Evolutionary conservation across 1,140 invertebrate genomes (phyloP).

Genomic region (Adoxophyes honmai): DNA sequence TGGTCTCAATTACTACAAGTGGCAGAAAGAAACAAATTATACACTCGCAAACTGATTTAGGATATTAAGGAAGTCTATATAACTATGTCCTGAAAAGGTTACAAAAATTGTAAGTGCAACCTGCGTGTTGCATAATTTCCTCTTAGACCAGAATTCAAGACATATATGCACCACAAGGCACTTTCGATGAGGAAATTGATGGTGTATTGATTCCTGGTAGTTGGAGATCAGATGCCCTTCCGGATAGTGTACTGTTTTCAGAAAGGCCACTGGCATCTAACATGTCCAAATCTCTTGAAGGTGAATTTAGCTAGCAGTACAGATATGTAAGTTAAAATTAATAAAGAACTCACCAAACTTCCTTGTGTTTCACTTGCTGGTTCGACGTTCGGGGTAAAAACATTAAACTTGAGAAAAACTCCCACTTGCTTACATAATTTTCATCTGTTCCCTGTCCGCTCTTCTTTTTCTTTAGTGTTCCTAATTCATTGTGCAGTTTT

Average conservation of each 20-base stretch:
- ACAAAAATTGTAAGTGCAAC: neutral
- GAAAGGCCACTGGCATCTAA: conserved; percentile 5
- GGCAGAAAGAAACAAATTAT: too few relatives aligned
- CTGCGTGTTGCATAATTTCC: conserved; percentile 3
- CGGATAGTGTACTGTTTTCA: conserved; percentile 3
- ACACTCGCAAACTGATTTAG: conserved; percentile 22
- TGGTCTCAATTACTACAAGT: too few relatives aligned
- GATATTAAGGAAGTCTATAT: conserved; percentile 7
- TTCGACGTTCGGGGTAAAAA: conserved; percentile 7
- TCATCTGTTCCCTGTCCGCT: conserved; percentile 5
- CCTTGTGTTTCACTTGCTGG: conserved; percentile 8
- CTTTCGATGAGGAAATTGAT: conserved; percentile 10
- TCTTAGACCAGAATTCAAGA: conserved; percentile 1
- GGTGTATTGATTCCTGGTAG: neutral
- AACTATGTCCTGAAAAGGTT: conserved; percentile 8
- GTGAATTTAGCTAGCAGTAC: conserved; percentile 3
- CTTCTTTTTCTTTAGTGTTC: conserved; percentile 17
- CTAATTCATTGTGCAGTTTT: conserved; percentile 17
- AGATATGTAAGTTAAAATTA: conserved; percentile 7
- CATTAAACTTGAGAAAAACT: conserved; percentile 18
- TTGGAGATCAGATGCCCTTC: conserved; percentile 5
- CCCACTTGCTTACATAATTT: conserved; percentile 17
- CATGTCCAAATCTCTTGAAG: conserved; percentile 1
- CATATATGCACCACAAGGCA: conserved; percentile 1
- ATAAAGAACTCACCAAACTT: conserved; percentile 7